phyloP scores from a whole-genome alignment of 2,113 vertebrate genomes.

The Gavialis gangeticus region DNA sequence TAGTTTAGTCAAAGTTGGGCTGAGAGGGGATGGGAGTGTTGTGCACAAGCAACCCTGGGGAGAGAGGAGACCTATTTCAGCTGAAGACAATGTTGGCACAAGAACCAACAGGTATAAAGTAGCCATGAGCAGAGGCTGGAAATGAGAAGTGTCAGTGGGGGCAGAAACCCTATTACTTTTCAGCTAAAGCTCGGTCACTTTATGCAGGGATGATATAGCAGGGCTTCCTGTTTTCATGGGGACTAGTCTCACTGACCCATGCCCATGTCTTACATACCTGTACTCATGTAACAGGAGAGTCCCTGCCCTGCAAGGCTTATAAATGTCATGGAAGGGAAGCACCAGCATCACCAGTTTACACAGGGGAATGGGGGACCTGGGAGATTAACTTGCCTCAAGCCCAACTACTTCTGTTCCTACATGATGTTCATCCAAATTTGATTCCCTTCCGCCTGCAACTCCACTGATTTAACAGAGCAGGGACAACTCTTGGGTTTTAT shows the following conservation, averaged over 20 bases:
- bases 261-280: no score
- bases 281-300: neutral
- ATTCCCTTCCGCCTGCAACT: neutral
- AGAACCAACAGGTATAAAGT: no score
- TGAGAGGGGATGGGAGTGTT: neutral
- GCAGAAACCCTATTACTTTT: neutral
- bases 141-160: neutral
- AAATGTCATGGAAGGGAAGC: neutral
- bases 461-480: neutral
- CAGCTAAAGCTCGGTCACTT: no score
- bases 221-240: no score
- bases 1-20: fast-evolving
- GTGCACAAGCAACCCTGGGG: fast-evolving
- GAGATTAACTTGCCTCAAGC: neutral
- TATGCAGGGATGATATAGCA: no score
- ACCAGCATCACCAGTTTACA: neutral
- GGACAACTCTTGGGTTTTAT: neutral
- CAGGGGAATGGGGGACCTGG: neutral
- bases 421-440: neutral
- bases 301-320: neutral
- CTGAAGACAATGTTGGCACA: no score
- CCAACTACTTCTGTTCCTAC: neutral
- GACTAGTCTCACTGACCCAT: no score
- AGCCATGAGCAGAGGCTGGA: neutral
- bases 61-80: no score